phyloP scores from a whole-genome alignment of 1,140 invertebrate species.

The Adelges cooleyi region DNA sequence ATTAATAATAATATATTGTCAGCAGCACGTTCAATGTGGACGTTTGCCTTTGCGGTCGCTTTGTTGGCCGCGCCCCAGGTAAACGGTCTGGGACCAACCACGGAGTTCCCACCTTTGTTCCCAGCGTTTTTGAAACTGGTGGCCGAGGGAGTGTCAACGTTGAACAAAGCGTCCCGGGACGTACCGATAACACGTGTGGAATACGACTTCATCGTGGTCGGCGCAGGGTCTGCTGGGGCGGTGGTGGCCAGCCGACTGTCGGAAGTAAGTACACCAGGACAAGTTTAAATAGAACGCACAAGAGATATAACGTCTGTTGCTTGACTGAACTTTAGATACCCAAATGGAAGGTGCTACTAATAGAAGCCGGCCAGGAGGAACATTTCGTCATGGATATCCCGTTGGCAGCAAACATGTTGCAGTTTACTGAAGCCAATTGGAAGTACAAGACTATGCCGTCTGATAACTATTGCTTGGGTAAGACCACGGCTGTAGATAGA shows the following conservation, averaged over 20 bases:
- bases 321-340: constrained; percentile 35
- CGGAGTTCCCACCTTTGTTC: constrained; percentile 32
- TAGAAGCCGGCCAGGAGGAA: constrained; percentile 46
- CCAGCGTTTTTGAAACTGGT: constrained; percentile 29
- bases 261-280: constrained; percentile 32
- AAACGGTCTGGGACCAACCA: background rate
- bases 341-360: constrained; percentile 44
- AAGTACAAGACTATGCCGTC: constrained; percentile 48
- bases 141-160: constrained; percentile 18
- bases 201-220: constrained; percentile 35
- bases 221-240: constrained; percentile 32
- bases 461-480: constrained; percentile 41
- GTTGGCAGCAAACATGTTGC: constrained; percentile 48
- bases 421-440: constrained; percentile 47
- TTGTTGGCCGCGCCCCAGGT: background rate
- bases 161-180: constrained; percentile 43
- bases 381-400: constrained; percentile 56
- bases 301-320: no score
- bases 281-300: no score
- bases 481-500: background rate
- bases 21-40: background rate
- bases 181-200: constrained; percentile 31
- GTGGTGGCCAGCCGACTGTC: constrained; percentile 32
- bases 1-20: no score
- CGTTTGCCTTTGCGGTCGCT: background rate